These are phyloP conservation scores for Caenorhabditis inopinata DNA, from an alignment of 1,140 invertebrate genomes.

Conservation along the genomic window DNA sequence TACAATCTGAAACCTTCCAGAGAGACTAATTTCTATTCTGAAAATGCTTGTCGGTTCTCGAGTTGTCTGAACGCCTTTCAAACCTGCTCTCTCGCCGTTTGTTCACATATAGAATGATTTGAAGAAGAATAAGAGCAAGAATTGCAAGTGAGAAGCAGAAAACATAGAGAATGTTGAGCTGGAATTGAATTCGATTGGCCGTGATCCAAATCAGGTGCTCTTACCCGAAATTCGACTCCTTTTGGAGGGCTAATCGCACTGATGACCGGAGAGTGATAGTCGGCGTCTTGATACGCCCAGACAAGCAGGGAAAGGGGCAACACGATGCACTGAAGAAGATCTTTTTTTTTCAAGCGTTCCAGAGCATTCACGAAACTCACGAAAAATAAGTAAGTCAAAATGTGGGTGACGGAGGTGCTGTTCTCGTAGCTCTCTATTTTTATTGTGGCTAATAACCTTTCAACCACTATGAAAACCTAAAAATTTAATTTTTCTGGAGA, in stretches of 20 bases:
- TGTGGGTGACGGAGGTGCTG: background rate
- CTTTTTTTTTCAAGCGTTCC: too few species aligned
- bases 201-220: background rate
- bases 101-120: background rate
- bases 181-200: background rate
- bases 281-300: background rate
- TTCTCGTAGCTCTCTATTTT: constrained; percentile 14
- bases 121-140: background rate
- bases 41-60: background rate
- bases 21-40: background rate
- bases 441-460: background rate
- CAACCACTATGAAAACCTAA: background rate
- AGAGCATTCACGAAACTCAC: background rate
- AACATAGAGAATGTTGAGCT: background rate
- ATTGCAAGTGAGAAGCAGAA: constrained; percentile 14
- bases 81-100: constrained; percentile 10
- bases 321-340: constrained; percentile 11
- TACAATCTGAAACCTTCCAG: background rate
- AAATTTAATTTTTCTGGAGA: too few species aligned
- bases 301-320: background rate
- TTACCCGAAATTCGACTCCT: constrained; percentile 6
- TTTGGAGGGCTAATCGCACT: constrained; percentile 7
- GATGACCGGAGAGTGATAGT: background rate
- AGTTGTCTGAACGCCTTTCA: background rate
- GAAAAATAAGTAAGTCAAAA: background rate